A percentile compares a stretch with the other conserved stretches of the same genome.
phyloP scores from a whole-genome alignment of 2,888 invertebrate genomes.

The Hypena proboscidalis region DNA sequence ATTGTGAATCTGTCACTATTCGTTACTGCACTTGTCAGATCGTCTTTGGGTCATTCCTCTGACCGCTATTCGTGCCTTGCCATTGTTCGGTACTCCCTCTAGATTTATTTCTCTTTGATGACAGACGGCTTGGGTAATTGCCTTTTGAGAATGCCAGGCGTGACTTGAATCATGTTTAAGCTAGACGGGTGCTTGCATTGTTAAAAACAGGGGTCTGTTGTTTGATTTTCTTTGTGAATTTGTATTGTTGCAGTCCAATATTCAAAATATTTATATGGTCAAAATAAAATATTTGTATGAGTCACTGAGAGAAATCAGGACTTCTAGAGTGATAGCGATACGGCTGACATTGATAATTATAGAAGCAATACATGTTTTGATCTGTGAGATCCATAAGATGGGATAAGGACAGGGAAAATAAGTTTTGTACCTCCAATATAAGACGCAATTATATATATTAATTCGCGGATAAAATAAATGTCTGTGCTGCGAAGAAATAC shows the following conservation, averaged over 20 bases:
- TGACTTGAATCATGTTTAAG: conserved; percentile 2
- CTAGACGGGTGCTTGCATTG: not conserved
- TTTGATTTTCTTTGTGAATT: not conserved
- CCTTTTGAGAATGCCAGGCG: conserved; percentile 14
- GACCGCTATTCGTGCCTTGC: conserved; percentile 18
- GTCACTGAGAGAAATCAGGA: too few species aligned
- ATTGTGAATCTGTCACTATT: conserved; percentile 46
- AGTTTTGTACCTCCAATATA: too few species aligned
- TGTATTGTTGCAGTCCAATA: not conserved
- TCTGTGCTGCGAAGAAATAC: too few species aligned
- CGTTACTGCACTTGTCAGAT: conserved; percentile 28
- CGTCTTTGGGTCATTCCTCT: conserved; percentile 32
- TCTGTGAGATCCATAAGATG: too few species aligned
- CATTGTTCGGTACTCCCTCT: conserved; percentile 22
- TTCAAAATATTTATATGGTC: conserved; percentile 14
- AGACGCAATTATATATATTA: too few species aligned
- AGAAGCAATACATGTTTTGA: too few species aligned
- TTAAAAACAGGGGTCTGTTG: too few species aligned
- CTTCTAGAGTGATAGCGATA: too few species aligned
- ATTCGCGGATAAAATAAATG: too few species aligned
- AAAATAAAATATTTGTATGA: too few species aligned
- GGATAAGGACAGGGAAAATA: too few species aligned
- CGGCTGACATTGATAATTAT: too few species aligned
- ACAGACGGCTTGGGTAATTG: conserved; percentile 33
- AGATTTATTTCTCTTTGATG: conserved; percentile 18